Evolutionary conservation across 2,113 vertebrate genomes (phyloP).

Genomic region (Odontophorus gujanensis): DNA sequence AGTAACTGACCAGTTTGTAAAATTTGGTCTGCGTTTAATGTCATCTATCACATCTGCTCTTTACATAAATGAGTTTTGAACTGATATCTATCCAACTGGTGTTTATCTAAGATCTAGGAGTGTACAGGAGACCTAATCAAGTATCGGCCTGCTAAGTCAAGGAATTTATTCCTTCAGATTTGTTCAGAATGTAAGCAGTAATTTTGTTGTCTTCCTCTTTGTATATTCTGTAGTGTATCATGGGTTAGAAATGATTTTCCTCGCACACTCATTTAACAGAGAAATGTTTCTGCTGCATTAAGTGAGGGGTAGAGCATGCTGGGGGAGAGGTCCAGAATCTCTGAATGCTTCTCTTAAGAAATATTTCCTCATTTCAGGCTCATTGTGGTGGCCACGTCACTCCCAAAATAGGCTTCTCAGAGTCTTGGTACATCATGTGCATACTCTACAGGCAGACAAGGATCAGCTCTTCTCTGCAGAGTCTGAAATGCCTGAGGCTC

Average conservation of each 20-base stretch:
- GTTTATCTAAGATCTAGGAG: not conserved
- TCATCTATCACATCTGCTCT: not conserved
- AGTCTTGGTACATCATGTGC: not conserved
- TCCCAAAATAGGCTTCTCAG: slow-evolving; percentile 11
- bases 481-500: slow-evolving; percentile 54
- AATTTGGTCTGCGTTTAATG: not conserved
- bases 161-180: not conserved
- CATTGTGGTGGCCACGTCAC: not conserved
- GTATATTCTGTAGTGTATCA: not conserved
- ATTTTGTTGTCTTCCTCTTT: not conserved
- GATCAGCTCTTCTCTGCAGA: slow-evolving; percentile 25
- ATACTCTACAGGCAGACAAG: not conserved
- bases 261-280: not conserved
- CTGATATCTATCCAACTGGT: not conserved
- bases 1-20: not conserved
- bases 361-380: not conserved
- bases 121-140: not conserved
- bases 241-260: not conserved
- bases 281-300: not conserved
- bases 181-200: not conserved
- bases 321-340: not conserved
- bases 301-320: not conserved
- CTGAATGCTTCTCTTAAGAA: not conserved
- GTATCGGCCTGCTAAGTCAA: not conserved
- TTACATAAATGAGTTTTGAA: not conserved